Evolutionary conservation across 2,888 invertebrate genomes (phyloP).

Genomic region (Mythimna ferrago): DNA sequence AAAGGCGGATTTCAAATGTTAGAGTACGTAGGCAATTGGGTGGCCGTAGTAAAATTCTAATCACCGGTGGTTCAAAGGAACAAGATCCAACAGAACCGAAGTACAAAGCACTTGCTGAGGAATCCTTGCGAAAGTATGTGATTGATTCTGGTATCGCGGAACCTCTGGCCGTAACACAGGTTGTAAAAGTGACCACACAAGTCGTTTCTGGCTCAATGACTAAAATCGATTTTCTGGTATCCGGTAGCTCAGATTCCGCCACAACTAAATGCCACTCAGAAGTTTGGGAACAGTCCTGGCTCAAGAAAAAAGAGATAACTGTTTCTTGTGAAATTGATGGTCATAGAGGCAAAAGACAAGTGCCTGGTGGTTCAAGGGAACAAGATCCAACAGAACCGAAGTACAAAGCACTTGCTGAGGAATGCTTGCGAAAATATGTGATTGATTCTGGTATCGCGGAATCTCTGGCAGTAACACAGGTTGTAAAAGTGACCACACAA

Average conservation of each 20-base stretch:
- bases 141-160: slow-evolving; percentile 17
- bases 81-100: slow-evolving; percentile 55
- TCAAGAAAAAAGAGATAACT: slow-evolving; percentile 49
- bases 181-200: slow-evolving; percentile 61
- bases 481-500: slow-evolving; percentile 61
- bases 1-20: slow-evolving; percentile 31
- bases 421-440: slow-evolving; percentile 66
- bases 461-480: slow-evolving; percentile 41
- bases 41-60: slow-evolving; percentile 56
- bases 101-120: slow-evolving; percentile 63
- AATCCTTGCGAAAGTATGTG: slow-evolving; percentile 66
- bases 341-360: slow-evolving; percentile 9
- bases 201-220: slow-evolving; percentile 62
- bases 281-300: slow-evolving; percentile 60
- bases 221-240: slow-evolving; percentile 56
- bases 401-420: slow-evolving; percentile 63
- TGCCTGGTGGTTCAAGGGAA: slow-evolving; percentile 34
- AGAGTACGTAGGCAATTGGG: background rate
- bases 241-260: background rate
- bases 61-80: slow-evolving; percentile 42
- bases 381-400: slow-evolving; percentile 53
- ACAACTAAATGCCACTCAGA: slow-evolving; percentile 47
- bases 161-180: slow-evolving; percentile 41
- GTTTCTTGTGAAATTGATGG: slow-evolving; percentile 40
- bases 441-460: slow-evolving; percentile 17